phyloP scores from a whole-genome alignment of 2,113 vertebrate genomes.

The Caranx ignobilis region DNA sequence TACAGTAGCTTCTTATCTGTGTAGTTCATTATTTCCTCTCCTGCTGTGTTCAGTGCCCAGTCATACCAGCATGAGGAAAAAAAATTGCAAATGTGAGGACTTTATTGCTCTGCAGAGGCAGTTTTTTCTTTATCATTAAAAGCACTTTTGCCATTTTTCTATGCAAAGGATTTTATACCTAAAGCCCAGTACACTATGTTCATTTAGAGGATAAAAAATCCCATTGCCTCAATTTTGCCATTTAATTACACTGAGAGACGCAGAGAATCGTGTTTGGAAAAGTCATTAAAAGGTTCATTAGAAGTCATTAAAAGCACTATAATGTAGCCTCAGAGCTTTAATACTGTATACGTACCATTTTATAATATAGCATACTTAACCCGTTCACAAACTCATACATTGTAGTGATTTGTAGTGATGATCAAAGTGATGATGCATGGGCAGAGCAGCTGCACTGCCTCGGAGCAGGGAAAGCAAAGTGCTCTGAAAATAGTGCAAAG shows the following conservation, averaged over 20 bases:
- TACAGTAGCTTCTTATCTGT: constrained; percentile 48
- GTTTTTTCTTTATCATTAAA: constrained; percentile 39
- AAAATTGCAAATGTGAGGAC: constrained; percentile 28
- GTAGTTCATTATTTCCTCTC: constrained; percentile 64
- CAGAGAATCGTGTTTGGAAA: neutral
- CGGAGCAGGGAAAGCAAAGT: constrained; percentile 34
- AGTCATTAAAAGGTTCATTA: neutral
- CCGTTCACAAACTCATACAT: constrained; percentile 21
- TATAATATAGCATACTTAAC: neutral
- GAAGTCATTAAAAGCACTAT: neutral
- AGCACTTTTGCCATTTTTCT: constrained; percentile 4
- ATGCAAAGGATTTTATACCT: constrained; percentile 19
- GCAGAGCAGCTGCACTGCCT: constrained; percentile 42
- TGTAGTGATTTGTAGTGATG: constrained; percentile 12
- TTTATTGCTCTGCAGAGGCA: constrained; percentile 37
- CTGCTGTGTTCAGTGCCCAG: constrained; percentile 56
- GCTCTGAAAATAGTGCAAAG: constrained; percentile 63
- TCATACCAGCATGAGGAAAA: constrained; percentile 44
- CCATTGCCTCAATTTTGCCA: constrained; percentile 7
- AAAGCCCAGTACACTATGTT: constrained; percentile 15
- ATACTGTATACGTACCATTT: too few relatives aligned
- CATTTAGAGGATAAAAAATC: constrained; percentile 7
- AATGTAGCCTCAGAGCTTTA: neutral
- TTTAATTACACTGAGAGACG: neutral
- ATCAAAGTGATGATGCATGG: constrained; percentile 39